Evolutionary conservation across 2,797 vertebrate genomes (phyloP), one percentile per base, ranked within the genome.

Genomic region (Lophotriccus pileatus): DNA sequence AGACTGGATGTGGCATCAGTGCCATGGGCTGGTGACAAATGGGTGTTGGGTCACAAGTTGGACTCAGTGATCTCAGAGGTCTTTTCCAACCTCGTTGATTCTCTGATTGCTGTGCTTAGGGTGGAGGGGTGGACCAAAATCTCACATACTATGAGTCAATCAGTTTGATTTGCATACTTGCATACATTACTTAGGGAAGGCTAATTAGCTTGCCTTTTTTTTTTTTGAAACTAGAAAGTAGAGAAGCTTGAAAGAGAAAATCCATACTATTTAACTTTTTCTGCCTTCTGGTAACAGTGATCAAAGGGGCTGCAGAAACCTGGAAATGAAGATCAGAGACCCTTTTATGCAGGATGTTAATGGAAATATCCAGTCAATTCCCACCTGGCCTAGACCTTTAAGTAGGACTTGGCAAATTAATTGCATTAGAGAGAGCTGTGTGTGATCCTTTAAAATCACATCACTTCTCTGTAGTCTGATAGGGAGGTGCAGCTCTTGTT

Each of bases 271-370:
- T 84, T 85, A 89, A 87, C 50, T 89, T 68, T 47, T 87, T 88
- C 91, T 92, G 77, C 93, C 88, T 92, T 39, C 69, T 94, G 73
- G 84, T 89, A 88, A 79, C 55, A 67, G 63, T 67, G 91, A 96
- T 94, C 85, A 95, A 91, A 95, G 69, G 62, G 77, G 15, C 59
- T 90, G 66, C 76, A 93, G 79, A 93, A 92, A 88, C 66, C 73
- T 94, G 82, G 91, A 95, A 93, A 73, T 66, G 47, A 81, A 93
- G 74, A 96, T 94, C 87, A 82, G 95, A 96, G 77, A 60, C 80
- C 66, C 49, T 91, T 94, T 95, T 91, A 94, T 90, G 69, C 74
- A 62, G 56, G 56, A 68, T 88, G 80, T 91, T 93, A 90, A 95
- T 95, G 87, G 64, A 93, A 95, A 82, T 90, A 88, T 6, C 91